Evolutionary conservation across 2,797 vertebrate species (phyloP), one percentile per base, ranked within the genome.

Genomic region (Myotis findleyi): DNA sequence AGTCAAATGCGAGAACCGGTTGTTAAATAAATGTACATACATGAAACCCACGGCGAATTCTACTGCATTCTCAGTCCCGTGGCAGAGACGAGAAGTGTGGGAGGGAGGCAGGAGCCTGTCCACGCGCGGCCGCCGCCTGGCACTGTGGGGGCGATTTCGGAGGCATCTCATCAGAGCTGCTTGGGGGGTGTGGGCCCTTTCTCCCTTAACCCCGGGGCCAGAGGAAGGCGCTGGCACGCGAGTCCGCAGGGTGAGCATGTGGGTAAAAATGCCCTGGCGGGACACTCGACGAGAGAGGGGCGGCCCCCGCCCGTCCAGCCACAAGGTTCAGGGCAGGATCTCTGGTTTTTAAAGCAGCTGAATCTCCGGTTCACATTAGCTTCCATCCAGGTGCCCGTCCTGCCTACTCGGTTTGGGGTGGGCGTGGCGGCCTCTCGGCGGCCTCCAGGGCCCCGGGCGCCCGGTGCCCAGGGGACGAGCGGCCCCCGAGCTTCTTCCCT

Each of bases 301-400:
- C 5, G 47, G 27, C 81, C 38, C 2, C 44, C 10, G 2, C 0
- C 27, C 0, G 0, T 0, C 9, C 25, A 16, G 81, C 82, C 2
- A 9, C 7, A 18, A 7, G 11, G 17, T 2, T 6, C 51, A 14
- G 8, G 81, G 6, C 49, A 8, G n/a, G n/a, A 18, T 30, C 51
- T 64, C 14, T 11, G 25, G 30, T 2, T n/a, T 79, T 41, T 30
- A 9, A 62, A 25, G 62, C 13, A 38, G 23, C 8, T 11, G 4
- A 5, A 1, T 6, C 30, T 11, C 62, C 7, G 21, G 7, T 13
- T 47, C 13, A 21, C 47, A 5, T 47, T 44, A 1, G 53, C 71
- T 12, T 51, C 87, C 76, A 21, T 21, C 47, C 5, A 13, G n/a
- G 75, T 2, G 73, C 25, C 25, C 20, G 16, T 14, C 3, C 27